Evolutionary conservation across 1,140 invertebrate species (phyloP), one percentile per base, ranked within the genome.

Genomic region (Drosophila ogumai): DNA sequence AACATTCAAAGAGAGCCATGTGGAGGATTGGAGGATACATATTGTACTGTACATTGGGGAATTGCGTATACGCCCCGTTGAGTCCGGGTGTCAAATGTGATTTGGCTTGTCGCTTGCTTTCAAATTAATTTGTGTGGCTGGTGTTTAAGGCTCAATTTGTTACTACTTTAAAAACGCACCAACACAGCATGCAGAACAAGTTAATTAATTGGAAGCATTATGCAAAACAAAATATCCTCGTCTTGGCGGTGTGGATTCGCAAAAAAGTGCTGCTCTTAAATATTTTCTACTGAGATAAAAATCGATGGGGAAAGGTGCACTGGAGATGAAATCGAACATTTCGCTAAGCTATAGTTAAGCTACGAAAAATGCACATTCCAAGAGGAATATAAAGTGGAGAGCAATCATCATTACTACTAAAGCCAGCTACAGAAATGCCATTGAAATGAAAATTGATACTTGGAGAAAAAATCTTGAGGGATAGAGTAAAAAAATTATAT

Each of bases 371-470:
- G 66, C 43, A 31, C 66, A 71, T 59, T 71, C 52, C 43, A 41
- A 36, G 9, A 17, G 66, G 66, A 72, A 50, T 58, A 47, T 58
- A 40, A 72, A 58, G 32, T 72, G 40, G 19, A 58, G 32, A 58
- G 32, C 32, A 57, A 71, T 54, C 32, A 54, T 55, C 52, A 55
- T 38, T 55, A 49, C 66, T 72, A 58, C 68, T n/a, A 58, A 71
- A 72, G 54, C 66, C 44, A 72, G 52, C 46, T 72, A 58, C 50
- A n/a, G 68, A 72, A 71, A 71, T 71, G 67, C 67, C 67, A 71
- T 71, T 47, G 38, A 75, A 56, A 52, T 43, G 8, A 44, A 67
- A 54, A 66, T 17, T 4, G 19, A 52, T 59, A 44, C 7, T 47
- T 47, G 13, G 6, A n/a, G 25, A 6, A 61, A 31, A 40, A 57